Evolutionary conservation across 2,888 invertebrate genomes (phyloP).

Genomic region (Eupithecia tripunctaria): DNA sequence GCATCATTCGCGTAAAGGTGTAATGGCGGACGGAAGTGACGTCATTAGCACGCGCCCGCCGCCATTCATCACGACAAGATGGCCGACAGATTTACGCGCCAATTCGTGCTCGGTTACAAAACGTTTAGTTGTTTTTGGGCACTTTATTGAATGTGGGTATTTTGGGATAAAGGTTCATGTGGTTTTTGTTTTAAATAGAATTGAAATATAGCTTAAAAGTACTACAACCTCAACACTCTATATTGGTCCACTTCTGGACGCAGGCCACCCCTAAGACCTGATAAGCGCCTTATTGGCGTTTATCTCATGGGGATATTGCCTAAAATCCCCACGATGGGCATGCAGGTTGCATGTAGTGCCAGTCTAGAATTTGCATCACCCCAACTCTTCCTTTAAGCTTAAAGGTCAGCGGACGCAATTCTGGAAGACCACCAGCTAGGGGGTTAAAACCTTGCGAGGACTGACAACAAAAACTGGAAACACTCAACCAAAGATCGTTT

Average conservation of each 20-base stretch:
- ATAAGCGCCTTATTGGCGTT: too few species aligned
- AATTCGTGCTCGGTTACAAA: slow-evolving; percentile 57
- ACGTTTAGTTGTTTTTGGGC: slow-evolving; percentile 37
- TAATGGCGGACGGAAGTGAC: slow-evolving; percentile 62
- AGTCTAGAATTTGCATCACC: too few species aligned
- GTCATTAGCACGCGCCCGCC: slow-evolving; percentile 57
- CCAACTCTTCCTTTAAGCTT: too few species aligned
- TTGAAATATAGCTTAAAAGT: background rate
- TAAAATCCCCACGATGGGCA: too few species aligned
- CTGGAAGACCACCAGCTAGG: background rate
- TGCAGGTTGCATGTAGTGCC: too few species aligned
- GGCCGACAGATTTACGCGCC: slow-evolving; percentile 64
- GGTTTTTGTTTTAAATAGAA: background rate
- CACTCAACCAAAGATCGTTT: background rate
- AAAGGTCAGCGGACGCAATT: background rate
- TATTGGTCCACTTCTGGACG: too few species aligned
- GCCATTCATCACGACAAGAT: slow-evolving; percentile 66
- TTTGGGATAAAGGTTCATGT: background rate
- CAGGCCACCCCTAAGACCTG: too few species aligned
- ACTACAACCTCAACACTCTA: too few species aligned
- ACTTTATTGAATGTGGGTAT: slow-evolving; percentile 29
- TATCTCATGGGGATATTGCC: too few species aligned
- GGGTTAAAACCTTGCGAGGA: background rate
- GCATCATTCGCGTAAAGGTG: slow-evolving; percentile 43
- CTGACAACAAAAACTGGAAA: background rate